Percentiles rank a stretch among this genome's conserved stretches.
phyloP scores from a whole-genome alignment of 2,797 vertebrate genomes.

The Pantherophis vulpinus region DNA sequence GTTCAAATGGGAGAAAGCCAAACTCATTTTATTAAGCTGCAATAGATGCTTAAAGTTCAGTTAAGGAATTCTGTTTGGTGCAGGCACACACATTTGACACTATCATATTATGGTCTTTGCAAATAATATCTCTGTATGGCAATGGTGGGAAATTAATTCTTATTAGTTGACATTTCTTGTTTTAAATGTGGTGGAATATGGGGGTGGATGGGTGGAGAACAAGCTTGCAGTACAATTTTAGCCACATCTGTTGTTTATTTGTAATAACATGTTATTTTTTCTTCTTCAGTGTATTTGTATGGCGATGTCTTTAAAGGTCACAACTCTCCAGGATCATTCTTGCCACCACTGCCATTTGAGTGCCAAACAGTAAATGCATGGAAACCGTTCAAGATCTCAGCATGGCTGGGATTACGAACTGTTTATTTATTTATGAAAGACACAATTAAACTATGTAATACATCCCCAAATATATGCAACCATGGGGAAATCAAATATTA shows the following conservation, averaged over 20 bases:
- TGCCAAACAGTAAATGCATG: background rate
- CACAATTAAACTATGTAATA: background rate
- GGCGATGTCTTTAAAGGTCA: constrained; percentile 82
- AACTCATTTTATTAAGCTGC: background rate
- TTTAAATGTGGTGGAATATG: fast-evolving
- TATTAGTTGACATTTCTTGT: background rate
- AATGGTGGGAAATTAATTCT: background rate
- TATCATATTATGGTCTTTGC: background rate
- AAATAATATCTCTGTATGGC: background rate
- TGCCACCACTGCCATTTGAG: constrained; percentile 49
- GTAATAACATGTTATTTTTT: background rate
- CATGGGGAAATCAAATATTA: constrained; percentile 38
- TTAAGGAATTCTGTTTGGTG: background rate
- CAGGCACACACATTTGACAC: background rate
- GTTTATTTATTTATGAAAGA: constrained; percentile 16
- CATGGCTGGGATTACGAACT: constrained; percentile 39
- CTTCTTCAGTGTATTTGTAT: constrained; percentile 83
- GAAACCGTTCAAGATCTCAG: background rate
- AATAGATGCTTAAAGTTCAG: background rate
- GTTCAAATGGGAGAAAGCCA: background rate
- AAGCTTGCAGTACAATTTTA: background rate
- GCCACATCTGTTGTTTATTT: background rate
- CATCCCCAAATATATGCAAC: background rate
- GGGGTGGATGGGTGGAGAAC: too few species aligned
- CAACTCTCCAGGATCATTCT: background rate